A percentile compares a stretch with the other conserved stretches of the same genome.
These are phyloP conservation scores for Chelonus insularis DNA, from an alignment of 1,140 invertebrate species.

Conservation along the genomic window DNA sequence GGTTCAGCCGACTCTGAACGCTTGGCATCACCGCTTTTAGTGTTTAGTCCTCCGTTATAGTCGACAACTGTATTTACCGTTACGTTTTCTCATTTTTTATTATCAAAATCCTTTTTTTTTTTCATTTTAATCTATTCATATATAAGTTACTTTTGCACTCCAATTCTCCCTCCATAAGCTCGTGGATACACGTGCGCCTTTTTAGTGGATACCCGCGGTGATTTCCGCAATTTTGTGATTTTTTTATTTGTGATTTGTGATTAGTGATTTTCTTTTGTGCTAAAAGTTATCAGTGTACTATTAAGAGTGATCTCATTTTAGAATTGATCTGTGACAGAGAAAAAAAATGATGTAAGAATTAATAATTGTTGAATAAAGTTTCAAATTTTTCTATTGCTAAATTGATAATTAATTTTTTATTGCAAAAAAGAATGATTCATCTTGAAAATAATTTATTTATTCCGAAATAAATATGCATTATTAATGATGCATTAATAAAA, in stretches of 20 bases:
- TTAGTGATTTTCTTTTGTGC: neutral
- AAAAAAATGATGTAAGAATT: conserved; percentile 3
- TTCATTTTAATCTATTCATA: neutral
- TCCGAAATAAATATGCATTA: too few relatives aligned
- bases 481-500: too few relatives aligned
- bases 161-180: neutral
- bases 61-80: conserved; percentile 43
- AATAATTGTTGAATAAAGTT: neutral
- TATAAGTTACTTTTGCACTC: neutral
- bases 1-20: conserved; percentile 30
- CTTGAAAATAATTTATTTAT: too few relatives aligned
- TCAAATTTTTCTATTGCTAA: neutral
- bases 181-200: neutral
- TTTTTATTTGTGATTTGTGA: neutral
- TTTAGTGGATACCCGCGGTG: neutral
- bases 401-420: neutral
- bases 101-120: too few relatives aligned
- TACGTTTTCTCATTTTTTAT: conserved; percentile 28
- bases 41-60: conserved; percentile 54
- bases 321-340: neutral
- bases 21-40: conserved; percentile 45
- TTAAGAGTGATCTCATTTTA: neutral
- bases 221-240: neutral
- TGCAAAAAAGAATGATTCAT: too few relatives aligned
- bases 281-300: neutral